Base-by-base conservation (phyloP, 2,113 vertebrate genomes). In the Petroica traversi region DNA sequence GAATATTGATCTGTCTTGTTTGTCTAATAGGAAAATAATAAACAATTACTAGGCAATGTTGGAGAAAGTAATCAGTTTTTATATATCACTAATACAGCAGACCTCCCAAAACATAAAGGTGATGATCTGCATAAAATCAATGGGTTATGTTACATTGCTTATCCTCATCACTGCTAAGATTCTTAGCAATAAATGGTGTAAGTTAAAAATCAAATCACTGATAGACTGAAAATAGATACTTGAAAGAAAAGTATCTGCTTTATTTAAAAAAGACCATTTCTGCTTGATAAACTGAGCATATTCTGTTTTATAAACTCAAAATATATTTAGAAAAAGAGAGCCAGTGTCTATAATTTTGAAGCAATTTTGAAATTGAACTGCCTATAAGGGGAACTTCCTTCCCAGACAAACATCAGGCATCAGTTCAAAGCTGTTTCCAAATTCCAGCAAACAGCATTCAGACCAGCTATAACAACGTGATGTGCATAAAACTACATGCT, bases 11-110 rank as follows among this genome's bases (percentile, higher is more conserved):
- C 98, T 98, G 98, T 98, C 98, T 98, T 98, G 98, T 99, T 99
- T 99, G 98, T 98, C 98, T 99, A 99, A 99, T 99, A 99, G 98
- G 98, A 99, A 99, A 99, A 99, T 99, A 99, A 99, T 99, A 99
- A 99, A 99, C 99, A 99, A 99, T 99, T 99, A 99, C 99, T 98
- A 98, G 97, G 97, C 98, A 98, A 99, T 98, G 98, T 97, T 97
- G 98, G 98, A 97, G 97, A 99, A 98, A 98, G 99, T 99, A 99
- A 99, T 99, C 99, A 99, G 99, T 99, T 99, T 99, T 99, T 99
- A 99, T 98, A 99, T 98, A 99, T 99, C 98, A 98, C 98, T 98
- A 98, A 98, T 98, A 98, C 96, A 98, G 98, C 98, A 99, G 98
- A 98, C 98, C 98, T 98, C 98, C 98, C 97, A 98, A 99, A 98